Conservation (phyloP, 1,140 invertebrate genomes). For the Scaptomyza pallida region DNA sequence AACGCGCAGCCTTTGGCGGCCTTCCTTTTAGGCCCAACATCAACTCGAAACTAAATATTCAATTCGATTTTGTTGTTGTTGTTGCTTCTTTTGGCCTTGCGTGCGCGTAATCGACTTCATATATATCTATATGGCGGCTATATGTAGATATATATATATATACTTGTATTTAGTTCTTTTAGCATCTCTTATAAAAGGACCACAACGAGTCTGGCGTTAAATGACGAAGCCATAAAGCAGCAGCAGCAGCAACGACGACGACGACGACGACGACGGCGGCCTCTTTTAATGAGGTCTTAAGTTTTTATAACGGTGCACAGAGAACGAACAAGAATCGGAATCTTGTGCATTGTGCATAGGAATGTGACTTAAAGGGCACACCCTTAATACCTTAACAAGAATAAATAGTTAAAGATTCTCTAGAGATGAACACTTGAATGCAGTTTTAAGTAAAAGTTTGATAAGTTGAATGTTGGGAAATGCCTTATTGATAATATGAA, state of each 20-base stretch:
- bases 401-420: conserved; percentile 2
- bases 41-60: neutral
- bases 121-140: conserved; percentile 31
- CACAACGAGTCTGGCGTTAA: conserved; percentile 59
- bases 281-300: conserved; percentile 80
- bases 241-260: conserved; percentile 46
- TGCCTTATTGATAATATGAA: too few species aligned
- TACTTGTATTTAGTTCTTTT: conserved; percentile 19
- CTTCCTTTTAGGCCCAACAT: conserved; percentile 38
- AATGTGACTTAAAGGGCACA: conserved; percentile 42
- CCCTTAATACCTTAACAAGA: conserved; percentile 21
- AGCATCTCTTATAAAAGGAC: conserved; percentile 41
- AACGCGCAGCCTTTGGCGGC: conserved; percentile 76
- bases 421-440: conserved; percentile 15
- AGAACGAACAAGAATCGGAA: too few species aligned
- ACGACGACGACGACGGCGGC: conserved; percentile 68
- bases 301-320: conserved; percentile 70
- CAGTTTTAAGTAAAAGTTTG: too few species aligned
- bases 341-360: conserved; percentile 17
- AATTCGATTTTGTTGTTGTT: neutral
- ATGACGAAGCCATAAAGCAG: conserved; percentile 74
- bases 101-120: conserved; percentile 72
- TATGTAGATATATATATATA: conserved; percentile 18
- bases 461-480: too few species aligned
- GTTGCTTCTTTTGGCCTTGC: conserved; percentile 43